phyloP scores from a whole-genome alignment of 2,888 invertebrate genomes.

The Pelosia muscerda region DNA sequence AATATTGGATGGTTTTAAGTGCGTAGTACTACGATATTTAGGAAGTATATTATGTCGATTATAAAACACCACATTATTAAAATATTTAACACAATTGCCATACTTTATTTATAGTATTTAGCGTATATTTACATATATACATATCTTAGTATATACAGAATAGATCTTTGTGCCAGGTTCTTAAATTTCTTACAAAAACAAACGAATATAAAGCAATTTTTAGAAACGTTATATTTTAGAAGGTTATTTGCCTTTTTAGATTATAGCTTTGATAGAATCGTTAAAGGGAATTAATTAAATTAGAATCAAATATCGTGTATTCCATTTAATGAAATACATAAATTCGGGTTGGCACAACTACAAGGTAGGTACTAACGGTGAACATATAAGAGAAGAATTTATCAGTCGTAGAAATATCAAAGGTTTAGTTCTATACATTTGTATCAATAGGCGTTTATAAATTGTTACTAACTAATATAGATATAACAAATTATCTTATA shows the following conservation, averaged over 20 bases:
- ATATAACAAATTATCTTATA: conserved; percentile 58
- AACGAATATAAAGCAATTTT: conserved; percentile 36
- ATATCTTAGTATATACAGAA: conserved; percentile 41
- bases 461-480: conserved; percentile 51
- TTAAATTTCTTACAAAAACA: conserved; percentile 37
- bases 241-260: conserved; percentile 10
- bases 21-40: background rate
- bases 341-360: conserved; percentile 86
- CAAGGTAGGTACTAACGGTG: conserved; percentile 77
- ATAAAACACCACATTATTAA: conserved; percentile 44
- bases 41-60: background rate
- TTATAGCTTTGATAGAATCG: conserved; percentile 29
- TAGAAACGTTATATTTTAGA: conserved; percentile 17
- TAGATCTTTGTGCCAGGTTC: conserved; percentile 39
- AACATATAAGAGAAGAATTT: conserved; percentile 72
- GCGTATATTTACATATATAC: conserved; percentile 47
- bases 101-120: conserved; percentile 52
- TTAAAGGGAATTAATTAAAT: conserved; percentile 45
- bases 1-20: conserved; percentile 34
- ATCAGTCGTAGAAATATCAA: conserved; percentile 71
- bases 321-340: conserved; percentile 84
- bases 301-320: conserved; percentile 59
- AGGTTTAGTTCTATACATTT: conserved; percentile 50
- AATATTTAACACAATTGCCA: conserved; percentile 52
- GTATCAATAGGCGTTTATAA: conserved; percentile 51